These are phyloP conservation scores for Synchiropus splendidus DNA, from an alignment of 2,113 vertebrate genomes.

Conservation along the genomic window DNA sequence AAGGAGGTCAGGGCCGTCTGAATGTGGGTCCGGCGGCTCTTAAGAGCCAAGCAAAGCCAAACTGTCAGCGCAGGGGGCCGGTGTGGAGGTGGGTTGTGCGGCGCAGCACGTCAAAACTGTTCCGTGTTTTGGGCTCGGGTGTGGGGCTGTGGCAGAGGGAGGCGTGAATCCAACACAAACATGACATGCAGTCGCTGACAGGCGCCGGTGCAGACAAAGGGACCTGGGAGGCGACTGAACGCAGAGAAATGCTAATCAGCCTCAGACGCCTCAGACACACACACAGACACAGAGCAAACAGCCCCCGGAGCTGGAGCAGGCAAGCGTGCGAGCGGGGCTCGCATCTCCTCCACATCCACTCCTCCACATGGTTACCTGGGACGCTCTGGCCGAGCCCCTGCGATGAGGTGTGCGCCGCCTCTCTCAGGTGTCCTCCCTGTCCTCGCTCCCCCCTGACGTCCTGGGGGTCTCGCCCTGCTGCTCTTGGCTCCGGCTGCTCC, in stretches of 20 bases:
- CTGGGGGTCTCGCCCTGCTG: not conserved
- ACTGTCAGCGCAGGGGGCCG: no score
- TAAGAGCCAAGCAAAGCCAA: no score
- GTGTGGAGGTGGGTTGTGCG: no score
- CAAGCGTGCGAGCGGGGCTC: constrained; percentile 37
- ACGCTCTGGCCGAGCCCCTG: constrained; percentile 42
- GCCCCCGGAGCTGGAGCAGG: constrained; percentile 38
- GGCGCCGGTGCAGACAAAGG: constrained; percentile 69
- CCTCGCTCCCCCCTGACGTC: not conserved
- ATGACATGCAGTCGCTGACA: no score
- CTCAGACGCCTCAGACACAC: constrained; percentile 36
- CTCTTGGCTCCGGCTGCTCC: not conserved
- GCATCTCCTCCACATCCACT: constrained; percentile 25
- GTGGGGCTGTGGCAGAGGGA: no score
- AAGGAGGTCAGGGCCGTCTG: no score
- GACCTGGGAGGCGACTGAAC: no score
- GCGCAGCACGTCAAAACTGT: no score
- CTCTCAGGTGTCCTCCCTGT: constrained; percentile 1
- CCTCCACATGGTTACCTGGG: constrained; percentile 36
- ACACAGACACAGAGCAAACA: constrained; percentile 48
- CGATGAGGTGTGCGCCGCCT: constrained; percentile 43
- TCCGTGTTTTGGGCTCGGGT: no score
- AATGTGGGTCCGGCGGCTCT: no score
- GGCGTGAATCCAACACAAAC: no score
- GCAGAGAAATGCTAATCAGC: constrained; percentile 62